These are phyloP conservation scores for Cydia strobilella DNA, from an alignment of 1,140 invertebrate species.

Conservation along the genomic window DNA sequence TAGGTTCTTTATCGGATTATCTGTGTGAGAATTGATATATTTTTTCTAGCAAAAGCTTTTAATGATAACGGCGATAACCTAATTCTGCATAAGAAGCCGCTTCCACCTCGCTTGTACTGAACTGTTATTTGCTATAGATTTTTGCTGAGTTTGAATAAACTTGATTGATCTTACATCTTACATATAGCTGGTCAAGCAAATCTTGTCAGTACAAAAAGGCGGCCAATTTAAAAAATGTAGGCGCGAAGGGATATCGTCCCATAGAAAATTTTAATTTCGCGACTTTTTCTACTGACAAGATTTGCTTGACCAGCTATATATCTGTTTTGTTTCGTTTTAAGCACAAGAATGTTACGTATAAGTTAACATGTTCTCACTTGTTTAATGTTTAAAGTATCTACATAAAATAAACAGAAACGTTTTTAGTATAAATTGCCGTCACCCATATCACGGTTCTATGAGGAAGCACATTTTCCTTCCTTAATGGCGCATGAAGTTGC, in stretches of 20 bases:
- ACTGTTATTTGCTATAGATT: background rate
- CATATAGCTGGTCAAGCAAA: too few species aligned
- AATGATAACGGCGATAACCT: background rate
- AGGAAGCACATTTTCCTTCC: slow-evolving; percentile 1
- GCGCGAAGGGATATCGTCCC: too few species aligned
- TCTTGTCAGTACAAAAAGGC: too few species aligned
- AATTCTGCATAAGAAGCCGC: background rate
- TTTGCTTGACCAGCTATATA: too few species aligned
- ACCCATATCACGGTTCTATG: background rate
- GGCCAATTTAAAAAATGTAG: too few species aligned
- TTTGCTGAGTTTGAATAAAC: too few species aligned
- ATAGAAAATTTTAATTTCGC: too few species aligned
- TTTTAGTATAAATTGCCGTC: too few species aligned
- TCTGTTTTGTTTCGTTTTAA: too few species aligned
- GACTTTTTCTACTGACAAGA: too few species aligned
- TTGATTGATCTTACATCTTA: too few species aligned
- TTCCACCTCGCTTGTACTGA: background rate
- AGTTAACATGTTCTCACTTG: background rate
- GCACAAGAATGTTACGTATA: background rate
- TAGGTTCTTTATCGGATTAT: background rate
- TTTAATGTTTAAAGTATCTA: background rate
- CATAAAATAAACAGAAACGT: background rate
- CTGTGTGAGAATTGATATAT: background rate
- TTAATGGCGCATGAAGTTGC: background rate
- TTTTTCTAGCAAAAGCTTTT: background rate